Evolutionary conservation across 2,888 invertebrate genomes (phyloP), one percentile per base, ranked within the genome.

Genomic region (Tinea semifulvella): DNA sequence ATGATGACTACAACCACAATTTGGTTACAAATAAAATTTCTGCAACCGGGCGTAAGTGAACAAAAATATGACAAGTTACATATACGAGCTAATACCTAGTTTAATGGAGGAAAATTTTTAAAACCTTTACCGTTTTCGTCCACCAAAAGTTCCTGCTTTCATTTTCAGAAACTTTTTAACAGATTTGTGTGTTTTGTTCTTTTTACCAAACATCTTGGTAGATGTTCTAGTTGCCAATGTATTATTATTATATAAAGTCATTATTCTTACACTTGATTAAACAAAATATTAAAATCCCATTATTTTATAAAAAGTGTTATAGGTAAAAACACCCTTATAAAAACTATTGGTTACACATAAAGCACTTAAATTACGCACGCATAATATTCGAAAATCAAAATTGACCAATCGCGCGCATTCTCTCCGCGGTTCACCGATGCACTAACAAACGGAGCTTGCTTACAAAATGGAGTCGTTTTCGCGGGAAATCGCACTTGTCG

Each of bases 171-270:
- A 55, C 26, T 68, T 59, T 56, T 70, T 79, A 3, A 40, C 22
- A 10, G 40, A 40, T 51, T 68, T 48, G 76, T 40, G 20, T 2
- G 20, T 79, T 61, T 79, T 77, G 46, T 55, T 71, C 50, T 77
- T 79, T 60, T 76, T 68, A 25, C 77, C 74, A 49, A 79, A 79
- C 11, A 79, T 53, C 52, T 75, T 79, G 50, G 63, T 68, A 2
- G 74, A 61, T 49, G 36, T 74, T 68, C 53, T 68, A 56, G 52
- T 55, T 63, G 49, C 73, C 69, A 45, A 70, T 40, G 71, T 67
- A 48, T 70, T 61, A 1, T 54, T 52, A 48, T 70, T 67, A 45
- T 60, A 68, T 13, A 72, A 55, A 31, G 77, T 79, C 79, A 79
- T 77, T 54, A 28, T 46, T 31, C 5, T 18, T 20, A 22, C 36